phyloP scores from a whole-genome alignment of 1,140 invertebrate species.

The Zaprionus tsacasi region DNA sequence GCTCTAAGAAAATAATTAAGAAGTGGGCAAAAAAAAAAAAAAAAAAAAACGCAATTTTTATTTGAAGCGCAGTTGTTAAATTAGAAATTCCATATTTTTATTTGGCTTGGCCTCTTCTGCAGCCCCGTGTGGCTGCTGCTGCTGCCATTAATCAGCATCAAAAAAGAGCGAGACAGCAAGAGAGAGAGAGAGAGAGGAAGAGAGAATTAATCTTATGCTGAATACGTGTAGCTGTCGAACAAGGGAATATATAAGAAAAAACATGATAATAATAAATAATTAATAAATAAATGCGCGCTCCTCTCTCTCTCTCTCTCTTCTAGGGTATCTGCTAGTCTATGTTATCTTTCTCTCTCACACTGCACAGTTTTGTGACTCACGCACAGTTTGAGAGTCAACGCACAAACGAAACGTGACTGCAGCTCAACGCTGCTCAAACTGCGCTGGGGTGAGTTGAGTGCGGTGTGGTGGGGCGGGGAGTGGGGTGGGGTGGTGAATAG shows the following conservation, averaged over 20 bases:
- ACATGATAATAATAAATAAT: not conserved
- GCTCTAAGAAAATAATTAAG: constrained; percentile 78
- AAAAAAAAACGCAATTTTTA: constrained; percentile 63
- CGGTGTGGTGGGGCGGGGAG: not conserved
- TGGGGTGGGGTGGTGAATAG: constrained; percentile 9
- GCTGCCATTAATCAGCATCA: constrained; percentile 43
- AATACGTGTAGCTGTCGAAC: not conserved
- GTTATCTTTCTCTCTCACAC: no score
- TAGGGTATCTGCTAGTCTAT: no score
- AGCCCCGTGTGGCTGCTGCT: constrained; percentile 22
- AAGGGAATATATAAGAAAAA: not conserved
- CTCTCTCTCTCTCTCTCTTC: no score
- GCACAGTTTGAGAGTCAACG: constrained; percentile 22
- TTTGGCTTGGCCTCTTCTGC: constrained; percentile 32
- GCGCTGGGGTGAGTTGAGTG: not conserved
- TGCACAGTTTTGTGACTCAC: constrained; percentile 37
- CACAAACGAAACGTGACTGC: constrained; percentile 15
- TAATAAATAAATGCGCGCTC: not conserved
- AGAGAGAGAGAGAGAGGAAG: not conserved
- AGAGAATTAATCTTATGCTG: not conserved
- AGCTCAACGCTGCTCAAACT: constrained; percentile 17
- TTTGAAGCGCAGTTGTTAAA: constrained; percentile 77
- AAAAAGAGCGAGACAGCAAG: constrained; percentile 15
- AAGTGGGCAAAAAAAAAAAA: constrained; percentile 33
- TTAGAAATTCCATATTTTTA: constrained; percentile 74